Evolutionary conservation across 1,140 invertebrate genomes (phyloP), one percentile per base, ranked within the genome.

Genomic region (Drosophila pandora): DNA sequence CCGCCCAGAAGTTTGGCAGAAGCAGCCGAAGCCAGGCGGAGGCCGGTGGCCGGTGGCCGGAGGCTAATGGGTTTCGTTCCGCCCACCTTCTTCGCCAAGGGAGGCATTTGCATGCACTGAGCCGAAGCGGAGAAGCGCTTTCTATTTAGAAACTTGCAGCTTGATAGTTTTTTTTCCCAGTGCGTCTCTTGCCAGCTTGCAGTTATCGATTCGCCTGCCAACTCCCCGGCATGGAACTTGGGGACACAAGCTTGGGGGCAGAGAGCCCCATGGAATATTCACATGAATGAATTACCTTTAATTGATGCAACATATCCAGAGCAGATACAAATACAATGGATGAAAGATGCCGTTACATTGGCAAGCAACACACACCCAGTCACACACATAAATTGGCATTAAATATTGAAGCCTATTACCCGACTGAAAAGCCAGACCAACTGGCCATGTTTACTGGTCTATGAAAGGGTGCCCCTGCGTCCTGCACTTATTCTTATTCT

Each of bases 271-370:
- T 87, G 65, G 55, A 88, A 88, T 87, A 87, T 87, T 79, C 70
- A 87, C 65, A 64, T 79, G 83, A 88, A 87, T 82, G 83, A 88
- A 87, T 85, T 87, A 87, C 82, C 74, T 85, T 87, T 85, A 85
- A 87, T 87, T 85, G 82, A 87, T 87, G 82, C 82, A 79, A 57
- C 74, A 82, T 71, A 81, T 75, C 69, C 69, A 47, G 47, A 62
- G 55, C 55, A 63, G 57, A 62, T 39, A 55, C 32, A 45, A 32
- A 65, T 12, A 65, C 41, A 39, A 39, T 41, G 58, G 57, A 58
- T 57, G 1, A 23, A 25, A 23, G 43, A 12, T 45, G 32, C 54
- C 62, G 22, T 39, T 53, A 17, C 34, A n/a, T 37, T 37, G 34
- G 34, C 34, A 12, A n/a, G 12, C 10, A n/a, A 37, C 34, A 37